phyloP scores from a whole-genome alignment of 2,888 invertebrate genomes.

The Timema cristinae region DNA sequence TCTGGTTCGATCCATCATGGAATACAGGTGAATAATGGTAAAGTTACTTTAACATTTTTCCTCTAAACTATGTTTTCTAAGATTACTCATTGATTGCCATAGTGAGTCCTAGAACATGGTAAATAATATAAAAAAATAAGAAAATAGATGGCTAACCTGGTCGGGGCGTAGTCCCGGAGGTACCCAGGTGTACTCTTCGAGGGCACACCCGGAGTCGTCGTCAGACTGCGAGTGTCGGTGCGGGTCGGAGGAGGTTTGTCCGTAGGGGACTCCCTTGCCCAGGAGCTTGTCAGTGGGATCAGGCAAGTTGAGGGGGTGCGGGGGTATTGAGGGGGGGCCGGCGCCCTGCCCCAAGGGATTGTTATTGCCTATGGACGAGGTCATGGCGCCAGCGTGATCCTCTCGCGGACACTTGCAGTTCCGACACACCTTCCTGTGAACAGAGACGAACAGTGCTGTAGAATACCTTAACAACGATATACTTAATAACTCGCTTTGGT shows the following conservation, averaged over 20 bases:
- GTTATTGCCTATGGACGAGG: slow-evolving; percentile 37
- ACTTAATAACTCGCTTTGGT: no score
- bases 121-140: no score
- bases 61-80: no score
- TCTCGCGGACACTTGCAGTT: slow-evolving; percentile 69
- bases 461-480: no score
- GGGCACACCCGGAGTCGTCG: slow-evolving; percentile 95
- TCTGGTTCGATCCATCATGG: no score
- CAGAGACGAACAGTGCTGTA: slow-evolving; percentile 37
- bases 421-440: slow-evolving; percentile 75
- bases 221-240: slow-evolving; percentile 90
- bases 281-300: slow-evolving; percentile 52
- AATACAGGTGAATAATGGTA: no score
- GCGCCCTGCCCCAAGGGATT: slow-evolving; percentile 37
- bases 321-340: slow-evolving; percentile 44
- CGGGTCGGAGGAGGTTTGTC: slow-evolving; percentile 55
- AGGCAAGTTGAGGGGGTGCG: slow-evolving; percentile 40
- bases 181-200: slow-evolving; percentile 98
- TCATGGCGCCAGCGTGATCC: slow-evolving; percentile 48
- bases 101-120: no score
- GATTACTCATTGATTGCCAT: no score
- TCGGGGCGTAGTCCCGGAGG: slow-evolving; percentile 94
- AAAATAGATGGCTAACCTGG: slow-evolving; percentile 60
- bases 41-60: no score
- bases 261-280: slow-evolving; percentile 53